phyloP scores from a whole-genome alignment of 2,797 vertebrate species.

The Sylvilagus floridanus region DNA sequence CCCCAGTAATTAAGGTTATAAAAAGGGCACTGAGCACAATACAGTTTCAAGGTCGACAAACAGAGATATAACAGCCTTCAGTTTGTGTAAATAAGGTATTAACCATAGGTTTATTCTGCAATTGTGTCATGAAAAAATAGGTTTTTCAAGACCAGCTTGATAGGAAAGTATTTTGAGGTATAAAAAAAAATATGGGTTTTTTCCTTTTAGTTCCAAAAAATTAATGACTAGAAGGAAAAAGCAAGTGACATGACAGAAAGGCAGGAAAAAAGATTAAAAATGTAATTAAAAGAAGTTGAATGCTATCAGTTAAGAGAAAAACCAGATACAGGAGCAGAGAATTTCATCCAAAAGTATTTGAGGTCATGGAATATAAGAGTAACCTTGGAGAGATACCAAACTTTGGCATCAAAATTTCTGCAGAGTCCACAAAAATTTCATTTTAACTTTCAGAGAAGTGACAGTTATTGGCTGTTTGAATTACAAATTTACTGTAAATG shows the following conservation, averaged over 20 bases:
- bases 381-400: constrained; percentile 70
- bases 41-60: constrained; percentile 84
- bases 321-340: constrained; percentile 13
- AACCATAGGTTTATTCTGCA: constrained; percentile 77
- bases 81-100: constrained; percentile 87
- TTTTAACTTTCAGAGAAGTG: constrained; percentile 67
- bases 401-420: constrained; percentile 67
- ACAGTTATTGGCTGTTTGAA: constrained; percentile 61
- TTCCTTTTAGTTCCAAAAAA: constrained; percentile 51
- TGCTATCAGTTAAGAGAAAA: constrained; percentile 10
- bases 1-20: constrained; percentile 89
- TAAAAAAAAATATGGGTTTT: constrained; percentile 47
- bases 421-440: constrained; percentile 63
- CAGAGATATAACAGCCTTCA: constrained; percentile 82
- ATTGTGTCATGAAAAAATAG: constrained; percentile 76
- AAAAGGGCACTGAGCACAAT: constrained; percentile 86
- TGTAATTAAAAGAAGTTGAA: constrained; percentile 54
- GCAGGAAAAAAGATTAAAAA: background rate
- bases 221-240: constrained; percentile 57
- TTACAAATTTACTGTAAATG: constrained; percentile 72
- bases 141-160: constrained; percentile 70
- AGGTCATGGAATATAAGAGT: constrained; percentile 55
- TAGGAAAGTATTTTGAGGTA: constrained; percentile 73
- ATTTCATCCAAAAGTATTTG: constrained; percentile 21
- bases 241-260: constrained; percentile 32